Evolutionary conservation across 2,797 vertebrate species (phyloP), one percentile per base, ranked within the genome.

Genomic region (Antennarius maculatus): DNA sequence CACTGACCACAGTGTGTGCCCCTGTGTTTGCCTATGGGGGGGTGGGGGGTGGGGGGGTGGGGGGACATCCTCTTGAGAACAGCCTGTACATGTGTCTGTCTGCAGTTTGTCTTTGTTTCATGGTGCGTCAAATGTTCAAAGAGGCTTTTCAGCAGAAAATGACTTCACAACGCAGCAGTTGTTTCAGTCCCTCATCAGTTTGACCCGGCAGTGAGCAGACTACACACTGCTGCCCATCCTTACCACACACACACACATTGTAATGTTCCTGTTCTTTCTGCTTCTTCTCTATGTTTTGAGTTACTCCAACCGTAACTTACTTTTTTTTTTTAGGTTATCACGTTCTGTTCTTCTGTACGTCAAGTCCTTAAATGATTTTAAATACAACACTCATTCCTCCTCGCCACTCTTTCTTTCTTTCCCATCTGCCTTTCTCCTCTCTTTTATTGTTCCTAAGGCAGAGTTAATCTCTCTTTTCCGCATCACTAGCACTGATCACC

Each of bases 51-150:
- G 7, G 39, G 43, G 28, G 45, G 5, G 45, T 29, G 54, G 54
- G 56, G 67, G 16, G 63, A 43, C 65, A 69, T 77, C 51, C 77
- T 78, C 86, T 48, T 47, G 78, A 86, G 82, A 89, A 82, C 70
- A 78, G 77, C 75, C 66, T 54, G 66, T 78, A 87, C 79, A 86
- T 84, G 75, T 6, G 42, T 86, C 76, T 11, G 64, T 55, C 51
- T 74, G 86, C 77, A 85, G 83, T 90, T 90, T 87, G 84, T 91
- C 90, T 88, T 90, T 88, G 87, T 91, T 90, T 88, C 87, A 90
- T 80, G 86, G 81, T 74, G 88, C 81, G 82, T 89, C 86, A 77
- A 88, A 89, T 85, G 85, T 87, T 90, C 84, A 89, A 86, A 88
- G 86, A 89, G 78, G 85, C 83, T 88, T 89, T 82, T 84, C 86